Evolutionary conservation across 2,888 invertebrate species (phyloP), one percentile per base, ranked within the genome.

Genomic region (Automeris io): DNA sequence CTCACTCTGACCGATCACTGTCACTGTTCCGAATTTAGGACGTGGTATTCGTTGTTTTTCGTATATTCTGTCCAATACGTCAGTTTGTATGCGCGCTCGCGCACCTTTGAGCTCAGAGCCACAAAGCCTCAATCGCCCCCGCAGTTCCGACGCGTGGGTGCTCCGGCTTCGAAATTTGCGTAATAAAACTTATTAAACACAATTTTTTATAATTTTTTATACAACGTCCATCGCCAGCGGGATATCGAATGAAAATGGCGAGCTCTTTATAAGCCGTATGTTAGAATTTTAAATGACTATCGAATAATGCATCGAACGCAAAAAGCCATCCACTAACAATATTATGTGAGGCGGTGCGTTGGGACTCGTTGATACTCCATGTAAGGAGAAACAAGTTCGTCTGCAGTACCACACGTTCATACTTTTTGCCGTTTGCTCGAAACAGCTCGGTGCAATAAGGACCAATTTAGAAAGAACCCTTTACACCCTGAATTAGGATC

Each of bases 271-370:
- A 81, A 72, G 83, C 61, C 71, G 33, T 76, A 82, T 77, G 82
- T 85, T 86, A 86, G 85, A 85, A 85, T 86, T 86, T 86, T 81
- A 86, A 86, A 86, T 85, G 83, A 83, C 83, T 75, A 81, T 85
- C 85, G 83, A 86, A 86, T 85, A 85, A 86, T 86, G 83, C 83
- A 85, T 83, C 72, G 75, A 75, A 75, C 77, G 81, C 83, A 85
- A 86, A 86, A 86, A 86, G 82, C 82, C 82, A 85, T 85, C 83
- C 79, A 71, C 82, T 81, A 82, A 83, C 85, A 79, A 83, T 85
- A 85, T 83, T 81, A 82, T 83, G 80, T 81, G 82, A 71, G 78
- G 68, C 80, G 79, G 71, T 82, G 75, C 79, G 78, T 76, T 76
- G 82, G 79, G 81, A 71, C 68, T 74, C 73, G 76, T 71, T 73